Percentiles rank a stretch among this genome's conserved stretches.
These are phyloP conservation scores for Bubo scandiacus DNA, from an alignment of 2,113 vertebrate genomes.

Conservation along the genomic window DNA sequence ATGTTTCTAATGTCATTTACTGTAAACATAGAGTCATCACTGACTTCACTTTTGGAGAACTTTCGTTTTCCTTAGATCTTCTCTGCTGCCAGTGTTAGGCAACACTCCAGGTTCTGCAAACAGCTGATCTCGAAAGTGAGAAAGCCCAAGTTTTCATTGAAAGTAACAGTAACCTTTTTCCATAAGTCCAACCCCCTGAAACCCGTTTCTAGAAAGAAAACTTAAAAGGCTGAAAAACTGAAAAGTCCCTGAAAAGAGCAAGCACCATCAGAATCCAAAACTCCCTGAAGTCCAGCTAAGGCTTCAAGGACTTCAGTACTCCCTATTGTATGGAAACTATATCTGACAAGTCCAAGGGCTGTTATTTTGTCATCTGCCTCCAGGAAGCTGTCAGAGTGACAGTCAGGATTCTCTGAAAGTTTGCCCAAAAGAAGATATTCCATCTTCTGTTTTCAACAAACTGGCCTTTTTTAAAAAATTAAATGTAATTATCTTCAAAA, in stretches of 20 bases:
- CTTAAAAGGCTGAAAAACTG: background rate
- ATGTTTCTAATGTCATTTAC: background rate
- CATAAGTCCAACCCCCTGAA: background rate
- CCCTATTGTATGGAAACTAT: background rate
- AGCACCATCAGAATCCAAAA: background rate
- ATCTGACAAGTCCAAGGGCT: background rate
- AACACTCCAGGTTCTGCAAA: background rate
- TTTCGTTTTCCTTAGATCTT: background rate
- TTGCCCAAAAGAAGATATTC: background rate
- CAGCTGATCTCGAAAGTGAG: background rate
- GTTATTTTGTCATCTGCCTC: background rate
- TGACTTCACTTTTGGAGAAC: background rate
- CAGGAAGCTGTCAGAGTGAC: background rate
- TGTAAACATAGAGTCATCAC: background rate
- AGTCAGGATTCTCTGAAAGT: background rate
- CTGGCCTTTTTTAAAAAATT: background rate
- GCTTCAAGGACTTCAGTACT: background rate
- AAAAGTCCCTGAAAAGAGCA: background rate
- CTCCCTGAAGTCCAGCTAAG: background rate
- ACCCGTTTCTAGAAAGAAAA: background rate
- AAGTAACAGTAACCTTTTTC: background rate
- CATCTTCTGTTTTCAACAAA: background rate
- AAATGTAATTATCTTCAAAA: background rate
- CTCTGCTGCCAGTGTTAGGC: background rate
- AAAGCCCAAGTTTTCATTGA: background rate